Base-by-base conservation (phyloP, 2,797 vertebrate genomes). In the Epinephelus malabaricus region DNA sequence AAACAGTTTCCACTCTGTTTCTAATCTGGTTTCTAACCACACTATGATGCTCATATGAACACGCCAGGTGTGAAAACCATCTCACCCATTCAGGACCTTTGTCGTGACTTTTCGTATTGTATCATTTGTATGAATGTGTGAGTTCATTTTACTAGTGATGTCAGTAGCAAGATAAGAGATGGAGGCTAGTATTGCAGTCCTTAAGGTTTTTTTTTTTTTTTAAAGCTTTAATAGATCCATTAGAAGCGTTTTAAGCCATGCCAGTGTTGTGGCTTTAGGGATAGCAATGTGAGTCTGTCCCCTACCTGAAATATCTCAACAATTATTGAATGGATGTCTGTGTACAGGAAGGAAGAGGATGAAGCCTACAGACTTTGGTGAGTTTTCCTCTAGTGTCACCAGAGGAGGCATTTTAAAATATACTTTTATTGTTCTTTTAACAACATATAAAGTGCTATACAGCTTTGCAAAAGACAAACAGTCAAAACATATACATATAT, bases 11-110 rank as follows among this genome's bases (percentile, higher is more conserved):
- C 49, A 53, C 23, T 62, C 0, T 45, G 65, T 55, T 62, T 72
- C 73, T 83, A 45, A 67, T 67, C 17, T 64, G 61, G 59, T 74
- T 61, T 76, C 46, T 59, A 76, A 84, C 76, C 74, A 83, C 74
- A 69, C 15, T 7, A 2, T n/a, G 64, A 69, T 46, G 60, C 56
- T 73, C 71, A 61, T 1, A 7, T 80, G 45, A 78, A 30, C 68
- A 56, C 5, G 34, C 27, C 5, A 10, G 73, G 68, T 88, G 81
- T 82, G 69, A 84, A 85, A 82, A 81, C 55, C 81, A 78, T 73
- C 79, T 76, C 70, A 64, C 66, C 80, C 65, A 40, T 30, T 73
- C 21, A 21, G 47, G 27, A 79, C 56, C 14, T 70, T 54, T 78
- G 0, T 9, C 19, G 25, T 30, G 27, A 30, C 27, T 11, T 69